A percentile compares a stretch with the other conserved stretches of the same genome.
phyloP scores from a whole-genome alignment of 2,888 invertebrate species.

The Diarsia brunnea region DNA sequence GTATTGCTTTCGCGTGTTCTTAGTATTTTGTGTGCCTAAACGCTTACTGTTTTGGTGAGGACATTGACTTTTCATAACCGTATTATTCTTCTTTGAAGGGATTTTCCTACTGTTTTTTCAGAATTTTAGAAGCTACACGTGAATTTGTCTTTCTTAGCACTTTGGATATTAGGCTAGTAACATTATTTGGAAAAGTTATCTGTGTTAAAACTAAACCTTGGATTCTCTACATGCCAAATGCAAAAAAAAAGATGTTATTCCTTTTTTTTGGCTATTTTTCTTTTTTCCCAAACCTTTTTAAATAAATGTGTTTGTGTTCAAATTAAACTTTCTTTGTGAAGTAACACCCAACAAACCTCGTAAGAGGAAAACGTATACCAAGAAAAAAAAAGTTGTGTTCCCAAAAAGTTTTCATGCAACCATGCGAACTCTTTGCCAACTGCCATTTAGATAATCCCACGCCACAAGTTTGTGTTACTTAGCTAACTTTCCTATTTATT shows the following conservation, averaged over 20 bases:
- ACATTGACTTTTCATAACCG: background rate
- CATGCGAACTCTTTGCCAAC: slow-evolving; percentile 38
- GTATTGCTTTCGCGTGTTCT: slow-evolving; percentile 17
- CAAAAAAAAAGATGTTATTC: background rate
- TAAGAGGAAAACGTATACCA: slow-evolving; percentile 30
- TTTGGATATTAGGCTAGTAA: too few relatives aligned
- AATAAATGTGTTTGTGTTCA: background rate
- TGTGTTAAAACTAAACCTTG: background rate
- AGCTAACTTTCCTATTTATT: slow-evolving; percentile 30
- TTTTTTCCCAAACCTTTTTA: background rate
- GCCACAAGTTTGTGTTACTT: slow-evolving; percentile 47
- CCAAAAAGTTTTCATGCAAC: slow-evolving; percentile 36
- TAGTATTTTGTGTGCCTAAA: background rate
- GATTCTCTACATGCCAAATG: background rate
- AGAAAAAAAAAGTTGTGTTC: slow-evolving; percentile 34
- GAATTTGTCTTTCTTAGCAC: background rate
- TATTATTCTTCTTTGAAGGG: background rate
- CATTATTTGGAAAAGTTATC: background rate
- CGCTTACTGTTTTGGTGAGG: background rate
- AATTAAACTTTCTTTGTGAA: slow-evolving; percentile 12
- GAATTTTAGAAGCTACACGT: background rate
- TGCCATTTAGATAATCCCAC: slow-evolving; percentile 50
- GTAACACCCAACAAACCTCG: background rate
- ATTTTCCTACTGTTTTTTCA: background rate
- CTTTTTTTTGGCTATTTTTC: too few relatives aligned